A percentile compares a stretch with the other conserved stretches of the same genome.
Evolutionary conservation across 2,888 invertebrate species (phyloP).

Genomic region (Dione juno): DNA sequence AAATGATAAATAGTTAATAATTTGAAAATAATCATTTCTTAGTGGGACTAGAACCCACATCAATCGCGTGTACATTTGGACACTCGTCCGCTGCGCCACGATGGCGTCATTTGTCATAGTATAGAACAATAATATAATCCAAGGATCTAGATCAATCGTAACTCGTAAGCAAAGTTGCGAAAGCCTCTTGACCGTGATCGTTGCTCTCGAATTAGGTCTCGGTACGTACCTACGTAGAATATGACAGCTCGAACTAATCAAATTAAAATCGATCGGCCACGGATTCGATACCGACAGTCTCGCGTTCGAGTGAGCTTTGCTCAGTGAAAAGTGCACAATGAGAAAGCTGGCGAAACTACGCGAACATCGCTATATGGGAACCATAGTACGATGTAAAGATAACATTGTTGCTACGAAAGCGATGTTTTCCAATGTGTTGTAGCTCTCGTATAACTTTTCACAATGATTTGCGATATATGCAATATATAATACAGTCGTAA

Average conservation of each 20-base stretch:
- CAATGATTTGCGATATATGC: background rate
- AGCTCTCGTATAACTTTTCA: background rate
- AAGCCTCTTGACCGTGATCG: conserved; percentile 30
- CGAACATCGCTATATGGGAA: conserved; percentile 40
- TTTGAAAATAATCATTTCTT: too few species aligned
- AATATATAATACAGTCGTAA: background rate
- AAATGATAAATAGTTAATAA: too few species aligned
- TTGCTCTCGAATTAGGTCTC: conserved; percentile 35
- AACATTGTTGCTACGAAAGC: conserved; percentile 37
- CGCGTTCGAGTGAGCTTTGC: conserved; percentile 31
- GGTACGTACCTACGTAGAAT: conserved; percentile 46
- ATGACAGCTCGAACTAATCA: conserved; percentile 54
- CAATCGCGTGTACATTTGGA: too few species aligned
- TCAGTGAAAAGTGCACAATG: conserved; percentile 40
- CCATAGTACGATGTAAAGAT: conserved; percentile 32
- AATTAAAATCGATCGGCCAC: conserved; percentile 68
- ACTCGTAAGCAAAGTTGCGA: conserved; percentile 18
- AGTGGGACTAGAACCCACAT: too few species aligned
- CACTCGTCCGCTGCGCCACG: too few species aligned
- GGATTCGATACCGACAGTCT: conserved; percentile 49
- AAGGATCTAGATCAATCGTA: conserved; percentile 19
- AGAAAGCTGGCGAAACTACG: conserved; percentile 43
- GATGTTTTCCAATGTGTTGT: conserved; percentile 23
- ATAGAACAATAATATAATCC: background rate
- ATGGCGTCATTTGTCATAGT: too few species aligned